Percentiles rank a stretch among this genome's conserved stretches.
phyloP scores from a whole-genome alignment of 2,797 vertebrate genomes.

The Urocyon cinereoargenteus region DNA sequence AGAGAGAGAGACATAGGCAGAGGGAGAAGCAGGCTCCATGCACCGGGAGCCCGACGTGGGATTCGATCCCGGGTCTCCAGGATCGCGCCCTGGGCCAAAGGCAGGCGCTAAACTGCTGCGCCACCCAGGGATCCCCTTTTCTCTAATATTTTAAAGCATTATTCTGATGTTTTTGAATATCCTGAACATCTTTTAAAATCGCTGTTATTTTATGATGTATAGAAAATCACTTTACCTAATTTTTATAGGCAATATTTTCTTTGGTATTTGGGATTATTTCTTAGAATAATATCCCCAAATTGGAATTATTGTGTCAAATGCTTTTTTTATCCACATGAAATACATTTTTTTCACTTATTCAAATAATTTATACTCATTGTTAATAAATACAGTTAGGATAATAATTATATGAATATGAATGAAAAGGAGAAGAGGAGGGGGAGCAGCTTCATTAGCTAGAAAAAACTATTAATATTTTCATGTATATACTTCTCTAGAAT shows the following conservation, averaged over 20 bases:
- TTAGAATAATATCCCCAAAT: not conserved
- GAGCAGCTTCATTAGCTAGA: not conserved
- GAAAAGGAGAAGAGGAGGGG: not conserved
- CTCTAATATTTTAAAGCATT: conserved; percentile 15
- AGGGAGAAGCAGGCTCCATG: no score
- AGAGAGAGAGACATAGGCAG: no score
- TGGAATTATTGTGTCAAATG: not conserved
- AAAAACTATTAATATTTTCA: not conserved
- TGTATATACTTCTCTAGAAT: not conserved
- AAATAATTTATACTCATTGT: not conserved
- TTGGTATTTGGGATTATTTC: not conserved
- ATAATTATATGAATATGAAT: not conserved
- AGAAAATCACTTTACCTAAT: not conserved
- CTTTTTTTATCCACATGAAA: not conserved
- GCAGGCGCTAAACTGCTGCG: no score
- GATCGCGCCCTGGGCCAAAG: no score
- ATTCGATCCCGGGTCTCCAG: no score
- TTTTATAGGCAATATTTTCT: not conserved
- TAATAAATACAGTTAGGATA: not conserved
- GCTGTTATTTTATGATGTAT: not conserved
- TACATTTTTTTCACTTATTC: conserved; percentile 26
- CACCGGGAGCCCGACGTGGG: no score
- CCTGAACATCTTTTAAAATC: not conserved
- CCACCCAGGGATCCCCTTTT: no score
- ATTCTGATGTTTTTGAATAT: not conserved